Percentiles rank a stretch among this genome's conserved stretches.
phyloP scores from a whole-genome alignment of 64 coral and sea anemone species.

The Trachythela sp. region DNA sequence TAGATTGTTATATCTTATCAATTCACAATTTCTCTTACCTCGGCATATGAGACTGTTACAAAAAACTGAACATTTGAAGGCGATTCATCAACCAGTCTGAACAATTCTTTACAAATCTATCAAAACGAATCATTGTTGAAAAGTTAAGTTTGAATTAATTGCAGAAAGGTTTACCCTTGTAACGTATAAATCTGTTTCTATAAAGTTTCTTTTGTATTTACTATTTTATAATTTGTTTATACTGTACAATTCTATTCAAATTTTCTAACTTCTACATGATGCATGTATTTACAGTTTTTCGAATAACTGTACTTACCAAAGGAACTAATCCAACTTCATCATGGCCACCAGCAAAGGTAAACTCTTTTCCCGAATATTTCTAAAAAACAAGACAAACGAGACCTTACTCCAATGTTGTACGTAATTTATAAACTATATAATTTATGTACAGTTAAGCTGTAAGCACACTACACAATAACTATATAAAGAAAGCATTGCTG shows the following conservation, averaged over 20 bases:
- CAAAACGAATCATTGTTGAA: background rate
- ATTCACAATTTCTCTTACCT: slow-evolving; percentile 45
- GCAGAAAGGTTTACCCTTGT: background rate
- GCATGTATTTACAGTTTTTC: too few species aligned
- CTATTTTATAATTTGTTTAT: background rate
- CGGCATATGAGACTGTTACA: slow-evolving; percentile 88
- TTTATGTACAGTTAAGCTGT: slow-evolving; percentile 15
- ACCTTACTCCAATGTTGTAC: background rate
- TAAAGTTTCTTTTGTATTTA: too few species aligned
- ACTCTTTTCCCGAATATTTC: slow-evolving; percentile 79
- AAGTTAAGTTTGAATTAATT: background rate
- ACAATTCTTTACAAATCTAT: slow-evolving; percentile 79
- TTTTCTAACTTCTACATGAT: background rate
- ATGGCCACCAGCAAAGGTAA: slow-evolving; percentile 68
- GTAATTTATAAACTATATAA: too few species aligned
- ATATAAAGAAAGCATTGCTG: background rate
- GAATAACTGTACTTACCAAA: slow-evolving; percentile 49
- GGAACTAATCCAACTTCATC: slow-evolving; percentile 89
- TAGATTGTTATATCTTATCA: too few species aligned
- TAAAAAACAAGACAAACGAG: slow-evolving; percentile 15
- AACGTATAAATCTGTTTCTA: too few species aligned
- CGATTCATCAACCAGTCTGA: slow-evolving; percentile 85
- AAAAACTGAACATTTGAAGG: slow-evolving; percentile 93
- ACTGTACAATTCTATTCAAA: background rate
- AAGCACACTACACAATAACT: background rate